phyloP scores from a whole-genome alignment of 2,113 vertebrate species.

The Notechis scutatus region DNA sequence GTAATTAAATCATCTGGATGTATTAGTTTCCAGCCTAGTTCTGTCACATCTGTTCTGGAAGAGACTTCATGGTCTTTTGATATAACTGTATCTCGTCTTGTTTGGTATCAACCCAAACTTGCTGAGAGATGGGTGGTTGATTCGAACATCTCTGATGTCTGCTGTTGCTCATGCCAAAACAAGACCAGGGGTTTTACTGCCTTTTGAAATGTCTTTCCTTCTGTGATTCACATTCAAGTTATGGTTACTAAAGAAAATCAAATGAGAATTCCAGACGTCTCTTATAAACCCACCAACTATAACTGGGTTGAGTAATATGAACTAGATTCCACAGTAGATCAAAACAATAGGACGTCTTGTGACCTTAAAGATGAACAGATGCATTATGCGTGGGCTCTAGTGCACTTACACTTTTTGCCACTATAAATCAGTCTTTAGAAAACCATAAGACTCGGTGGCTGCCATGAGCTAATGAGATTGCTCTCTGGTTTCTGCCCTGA shows the following conservation, averaged over 20 bases:
- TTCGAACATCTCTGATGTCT: neutral
- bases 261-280: neutral
- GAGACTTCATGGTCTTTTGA: neutral
- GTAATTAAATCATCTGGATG: neutral
- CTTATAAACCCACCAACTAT: slow-evolving; percentile 29
- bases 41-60: neutral
- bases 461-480: too few species aligned
- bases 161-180: neutral
- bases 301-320: slow-evolving; percentile 32
- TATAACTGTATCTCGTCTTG: neutral
- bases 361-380: neutral
- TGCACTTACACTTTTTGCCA: neutral
- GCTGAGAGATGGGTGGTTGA: neutral
- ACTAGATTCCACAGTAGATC: neutral
- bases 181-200: neutral
- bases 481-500: slow-evolving; percentile 38
- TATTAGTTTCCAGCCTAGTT: neutral
- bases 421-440: neutral
- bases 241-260: neutral
- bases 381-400: neutral
- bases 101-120: neutral
- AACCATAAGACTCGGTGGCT: neutral
- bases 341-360: neutral
- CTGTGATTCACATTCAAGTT: slow-evolving; percentile 4
- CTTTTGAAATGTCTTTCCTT: neutral